Base-by-base conservation (phyloP, 53 echinoderm and acorn worm genomes). In the Temnopleurus reevesii region DNA sequence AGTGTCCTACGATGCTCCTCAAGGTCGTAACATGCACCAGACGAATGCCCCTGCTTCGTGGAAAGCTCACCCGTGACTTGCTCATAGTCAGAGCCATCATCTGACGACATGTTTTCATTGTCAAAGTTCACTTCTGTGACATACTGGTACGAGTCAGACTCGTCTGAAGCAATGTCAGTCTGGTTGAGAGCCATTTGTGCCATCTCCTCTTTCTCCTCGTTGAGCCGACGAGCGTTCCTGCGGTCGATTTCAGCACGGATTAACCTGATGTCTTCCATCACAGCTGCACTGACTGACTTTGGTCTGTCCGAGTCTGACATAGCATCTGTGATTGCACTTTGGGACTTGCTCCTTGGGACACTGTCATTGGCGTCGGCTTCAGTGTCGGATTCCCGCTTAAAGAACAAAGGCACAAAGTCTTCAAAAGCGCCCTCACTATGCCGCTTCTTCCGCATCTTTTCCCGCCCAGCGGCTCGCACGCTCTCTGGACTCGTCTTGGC, bases 401-500 rank as follows among this genome's bases (percentile, higher is more conserved):
- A 60, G 60, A 85, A 85, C 45, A 85, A 58, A 3, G 85, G 85
- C 18, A 85, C 85, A 46, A 85, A 85, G 85, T 85, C 60, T 60
- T 85, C 85, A 61, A 85, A 85, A 0, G 61, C 85, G 24, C 85
- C 85, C 28, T 85, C 85, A 23, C 85, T 85, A 45, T 85, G 21
- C n/a, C 85, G 85, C 85, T 85, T 85, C 85, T 59, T 85, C 61
- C 44, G 59, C 27, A 55, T 19, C 15, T 49, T 49, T 36, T 56
- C 35, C 57, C 60, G 36, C 13, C 44, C 33, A 1, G 43, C 15
- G 8, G 85, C 85, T 27, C 46, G 85, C 13, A 85, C 45, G 46
- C 46, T 85, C 45, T 85, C 85, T 59, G 85, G 85, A 47, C 85
- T 85, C 31, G 85, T 85, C 85, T 85, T 85, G 15, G 85, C 60